Base-by-base conservation (phyloP, 2,797 vertebrate genomes). In the Aeoliscus strigatus region DNA sequence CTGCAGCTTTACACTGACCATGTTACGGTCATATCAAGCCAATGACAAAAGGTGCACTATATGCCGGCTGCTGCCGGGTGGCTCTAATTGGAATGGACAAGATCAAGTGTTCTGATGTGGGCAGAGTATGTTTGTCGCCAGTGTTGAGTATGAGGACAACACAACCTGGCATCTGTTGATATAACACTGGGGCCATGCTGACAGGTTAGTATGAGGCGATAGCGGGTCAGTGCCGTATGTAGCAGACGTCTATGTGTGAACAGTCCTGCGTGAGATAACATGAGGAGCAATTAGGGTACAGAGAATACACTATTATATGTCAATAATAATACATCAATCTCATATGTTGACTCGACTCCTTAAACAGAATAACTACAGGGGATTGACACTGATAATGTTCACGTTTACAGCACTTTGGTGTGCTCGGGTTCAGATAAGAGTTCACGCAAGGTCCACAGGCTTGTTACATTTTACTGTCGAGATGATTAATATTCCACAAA, bases 61-160 rank as follows among this genome's bases (percentile, higher is more conserved):
- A 21, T 48, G 62, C 71, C 23, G 53, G 65, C 11, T 45, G 57
- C 67, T 55, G 54, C 65, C 27, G 70, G 62, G 70, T 56, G 4
- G 51, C 64, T 37, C 47, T 70, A 65, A 81, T 65, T 60, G 44
- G 58, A 80, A 47, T 16, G 45, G 75, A 85, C 77, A 79, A 73
- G 74, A 77, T 81, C 78, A 77, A 77, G 69, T 71, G 55, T 74
- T 39, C 11, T 30, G 54, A 61, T 38, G 51, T 33, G 60, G 60
- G 51, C 51, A 27, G 28, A n/a, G 63, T 55, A 63, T 34, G 48
- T 32, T 59, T 60, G 50, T 57, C 59, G 60, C 44, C 55, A 6
- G 1, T 39, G 27, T 46, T 71, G 77, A 80, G 66, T 60, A 53
- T 77, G 77, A 83, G 0, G 62, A 34, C 33, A 14, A 80, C 50